Percentiles rank a stretch among this genome's conserved stretches.
Evolutionary conservation across 2,113 vertebrate genomes (phyloP).

Genomic region (Tupaia chinensis): DNA sequence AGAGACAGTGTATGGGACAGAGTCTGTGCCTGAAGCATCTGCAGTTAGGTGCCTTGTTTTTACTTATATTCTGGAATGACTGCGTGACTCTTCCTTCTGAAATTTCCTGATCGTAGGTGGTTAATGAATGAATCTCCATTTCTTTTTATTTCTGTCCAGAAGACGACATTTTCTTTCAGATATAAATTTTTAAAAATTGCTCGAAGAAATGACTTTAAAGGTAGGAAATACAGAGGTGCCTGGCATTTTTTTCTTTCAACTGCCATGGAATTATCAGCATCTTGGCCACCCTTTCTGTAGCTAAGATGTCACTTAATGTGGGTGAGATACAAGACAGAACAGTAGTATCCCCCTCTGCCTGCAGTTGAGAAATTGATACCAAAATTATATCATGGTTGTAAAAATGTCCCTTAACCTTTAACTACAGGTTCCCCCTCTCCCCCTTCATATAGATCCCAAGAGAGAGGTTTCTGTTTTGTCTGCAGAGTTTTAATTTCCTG

Average conservation of each 20-base stretch:
- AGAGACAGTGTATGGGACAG: background rate
- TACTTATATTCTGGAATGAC: background rate
- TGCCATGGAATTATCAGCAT: background rate
- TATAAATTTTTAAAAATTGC: background rate
- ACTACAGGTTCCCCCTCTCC: background rate
- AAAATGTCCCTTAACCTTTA: background rate
- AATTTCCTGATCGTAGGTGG: background rate
- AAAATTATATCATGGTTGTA: background rate
- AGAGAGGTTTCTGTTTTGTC: background rate
- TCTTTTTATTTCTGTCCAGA: background rate
- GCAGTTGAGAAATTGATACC: background rate
- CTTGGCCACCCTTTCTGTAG: background rate
- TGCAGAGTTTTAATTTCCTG: background rate
- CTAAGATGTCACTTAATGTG: background rate
- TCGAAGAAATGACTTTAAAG: background rate
- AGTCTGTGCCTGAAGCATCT: background rate
- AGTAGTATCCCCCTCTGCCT: background rate
- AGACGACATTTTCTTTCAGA: no score
- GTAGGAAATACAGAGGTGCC: background rate
- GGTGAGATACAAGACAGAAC: background rate
- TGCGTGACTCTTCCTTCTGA: background rate
- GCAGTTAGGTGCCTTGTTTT: background rate
- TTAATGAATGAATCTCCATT: background rate
- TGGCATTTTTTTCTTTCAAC: conserved; percentile 7
- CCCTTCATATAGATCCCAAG: background rate